phyloP scores from a whole-genome alignment of 2,888 invertebrate species.

The Xanthorhoe spadicearia region DNA sequence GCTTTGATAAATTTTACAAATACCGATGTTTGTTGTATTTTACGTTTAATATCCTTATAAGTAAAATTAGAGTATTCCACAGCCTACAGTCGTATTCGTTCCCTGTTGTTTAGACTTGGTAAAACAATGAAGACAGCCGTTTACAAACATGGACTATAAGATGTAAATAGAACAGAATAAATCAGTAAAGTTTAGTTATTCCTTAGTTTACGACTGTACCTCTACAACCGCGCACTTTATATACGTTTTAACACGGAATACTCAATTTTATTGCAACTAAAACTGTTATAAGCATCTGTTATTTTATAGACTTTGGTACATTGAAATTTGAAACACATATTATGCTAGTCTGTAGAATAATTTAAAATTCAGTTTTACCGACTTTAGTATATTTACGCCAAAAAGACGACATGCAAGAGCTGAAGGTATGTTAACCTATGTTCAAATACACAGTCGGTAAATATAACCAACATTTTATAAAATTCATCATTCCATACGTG shows the following conservation, averaged over 20 bases:
- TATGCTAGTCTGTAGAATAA: not conserved
- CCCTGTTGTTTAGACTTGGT: not conserved
- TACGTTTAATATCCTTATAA: too few species aligned
- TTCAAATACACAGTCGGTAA: too few species aligned
- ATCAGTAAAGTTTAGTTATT: not conserved
- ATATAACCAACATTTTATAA: too few species aligned
- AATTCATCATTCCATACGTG: too few species aligned
- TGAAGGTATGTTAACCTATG: too few species aligned
- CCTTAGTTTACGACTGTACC: not conserved
- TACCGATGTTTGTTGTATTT: too few species aligned
- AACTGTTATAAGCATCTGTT: not conserved
- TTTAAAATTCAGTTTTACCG: not conserved
- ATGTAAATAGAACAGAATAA: conserved; percentile 2
- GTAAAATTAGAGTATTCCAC: too few species aligned
- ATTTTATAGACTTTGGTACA: not conserved
- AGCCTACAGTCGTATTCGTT: not conserved
- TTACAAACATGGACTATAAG: conserved; percentile 1
- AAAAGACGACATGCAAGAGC: not conserved
- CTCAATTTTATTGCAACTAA: not conserved
- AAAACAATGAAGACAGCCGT: not conserved
- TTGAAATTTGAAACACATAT: too few species aligned
- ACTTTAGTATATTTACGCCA: too few species aligned
- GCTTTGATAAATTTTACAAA: too few species aligned
- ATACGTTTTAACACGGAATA: not conserved
- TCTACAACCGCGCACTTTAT: not conserved